Base-by-base conservation (phyloP, 2,888 invertebrate species). In the Chamaedrilus cognettii region DNA sequence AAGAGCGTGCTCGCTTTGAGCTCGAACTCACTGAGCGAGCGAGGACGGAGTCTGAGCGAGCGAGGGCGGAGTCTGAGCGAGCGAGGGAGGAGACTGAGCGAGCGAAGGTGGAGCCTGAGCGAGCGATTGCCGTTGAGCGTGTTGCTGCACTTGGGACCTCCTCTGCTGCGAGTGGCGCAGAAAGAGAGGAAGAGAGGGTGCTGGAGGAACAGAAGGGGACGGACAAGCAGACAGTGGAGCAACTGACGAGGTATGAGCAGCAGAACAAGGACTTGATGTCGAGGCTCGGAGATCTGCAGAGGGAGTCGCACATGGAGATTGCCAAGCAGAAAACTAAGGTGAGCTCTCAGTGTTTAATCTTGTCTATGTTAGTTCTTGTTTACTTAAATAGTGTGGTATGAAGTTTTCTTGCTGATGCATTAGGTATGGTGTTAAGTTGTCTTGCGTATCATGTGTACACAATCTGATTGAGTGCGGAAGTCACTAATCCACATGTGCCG, bases 241-340 rank as follows among this genome's bases (percentile, higher is more conserved):
- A 52, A 32, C 33, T 64, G 1, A 70, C 19, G 5, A 50, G 63
- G 65, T 7, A 65, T 56, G 59, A 74, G 66, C 66, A 57, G 67
- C 72, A 68, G 33, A 68, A 68, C 32, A 26, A 23, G 11, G 34
- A 49, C 3, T 52, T 67, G 32, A 58, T 52, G 67, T 77, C 80
- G 11, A 76, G 79, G 70, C 71, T 83, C 52, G 78, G 79, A 1
- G 77, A 55, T 15, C 42, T 76, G 55, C 72, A 75, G 65, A 74
- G 62, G 34, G 75, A 66, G 68, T 72, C 57, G 11, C 67, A 77
- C 35, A 77, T 75, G 56, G 76, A 77, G 62, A 58, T 74, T 52
- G 66, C 72, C 64, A 76, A 74, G 51, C 76, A 77, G 56, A 78
- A 77, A 68, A 74, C 73, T 34, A 73, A 70, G 67, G 69, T 70